Percentiles rank a stretch among this genome's conserved stretches.
These are phyloP conservation scores for Philaethria dido DNA, from an alignment of 2,888 invertebrate genomes.

Conservation along the genomic window DNA sequence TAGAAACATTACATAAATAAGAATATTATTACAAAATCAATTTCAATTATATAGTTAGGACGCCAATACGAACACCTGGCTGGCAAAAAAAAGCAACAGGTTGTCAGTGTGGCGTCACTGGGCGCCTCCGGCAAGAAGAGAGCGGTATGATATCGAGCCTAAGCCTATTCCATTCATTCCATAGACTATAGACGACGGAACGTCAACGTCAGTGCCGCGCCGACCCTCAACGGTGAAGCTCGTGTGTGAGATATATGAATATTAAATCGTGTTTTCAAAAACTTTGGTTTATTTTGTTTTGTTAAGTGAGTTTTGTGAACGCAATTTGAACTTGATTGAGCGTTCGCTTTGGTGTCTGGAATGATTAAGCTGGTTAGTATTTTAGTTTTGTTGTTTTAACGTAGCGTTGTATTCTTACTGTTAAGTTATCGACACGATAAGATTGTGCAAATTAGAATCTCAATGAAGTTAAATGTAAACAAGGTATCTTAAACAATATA, in stretches of 20 bases:
- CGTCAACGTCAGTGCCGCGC: conserved; percentile 69
- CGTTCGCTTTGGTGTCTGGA: conserved; percentile 62
- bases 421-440: conserved; percentile 24
- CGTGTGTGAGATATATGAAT: conserved; percentile 64
- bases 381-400: conserved; percentile 12
- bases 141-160: conserved; percentile 58
- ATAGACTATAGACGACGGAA: conserved; percentile 54
- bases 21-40: background rate
- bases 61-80: conserved; percentile 16
- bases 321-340: conserved; percentile 72
- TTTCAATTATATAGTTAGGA: conserved; percentile 2
- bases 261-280: conserved; percentile 68
- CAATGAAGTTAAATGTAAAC: conserved; percentile 8
- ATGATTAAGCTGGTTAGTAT: conserved; percentile 80
- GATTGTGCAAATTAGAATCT: conserved; percentile 27
- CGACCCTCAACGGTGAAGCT: conserved; percentile 60
- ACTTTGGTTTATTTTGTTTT: conserved; percentile 70
- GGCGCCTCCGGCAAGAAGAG: conserved; percentile 47
- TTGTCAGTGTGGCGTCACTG: conserved; percentile 60
- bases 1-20: background rate
- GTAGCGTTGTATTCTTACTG: conserved; percentile 2
- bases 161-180: conserved; percentile 56
- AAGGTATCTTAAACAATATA: background rate
- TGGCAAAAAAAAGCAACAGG: conserved; percentile 42
- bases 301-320: conserved; percentile 79